Base-by-base conservation (phyloP, 2,113 vertebrate species). In the Hydropotes inermis region DNA sequence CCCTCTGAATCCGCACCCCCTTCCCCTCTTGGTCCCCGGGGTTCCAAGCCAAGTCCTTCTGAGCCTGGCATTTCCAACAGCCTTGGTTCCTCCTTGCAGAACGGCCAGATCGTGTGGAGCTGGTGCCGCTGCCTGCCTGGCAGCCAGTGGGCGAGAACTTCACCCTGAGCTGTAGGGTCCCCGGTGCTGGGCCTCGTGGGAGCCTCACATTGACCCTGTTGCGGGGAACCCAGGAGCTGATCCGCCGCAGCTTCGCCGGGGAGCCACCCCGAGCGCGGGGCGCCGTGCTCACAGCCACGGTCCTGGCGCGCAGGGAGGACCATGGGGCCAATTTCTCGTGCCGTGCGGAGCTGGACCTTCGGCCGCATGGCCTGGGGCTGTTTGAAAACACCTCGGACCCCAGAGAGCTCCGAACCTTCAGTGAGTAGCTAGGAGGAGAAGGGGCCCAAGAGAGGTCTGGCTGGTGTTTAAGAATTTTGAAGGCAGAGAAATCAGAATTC, bases 151-250 rank as follows among this genome's bases (percentile, higher is more conserved):
- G 97, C 15, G 94, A 98, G 57, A 98, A 98, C 94, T 98, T 98
- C 74, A 98, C 98, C 47, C 81, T 98, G 70, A 98, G 97, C 91
- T 98, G 98, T 28, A 91, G 98, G 79, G 98, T 98, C 17, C 98
- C 98, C 0, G 98, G 97, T 5, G 98, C 98, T 3, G 98, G 98
- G 33, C 98, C 98, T 27, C 97, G 98, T 13, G 97, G 60, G 57
- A 98, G 97, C 95, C 98, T 98, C 94, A 97, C 96, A 0, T 11
- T 98, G 81, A 97, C 95, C 78, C 58, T 98, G 23, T 84, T 98
- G 57, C 96, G 92, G 54, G 98, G 98, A 25, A 1, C 82, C 16
- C 96, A 96, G 79, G 97, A 98, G 61, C 95, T 98, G 89, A 96
- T 95, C 54, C 96, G 93, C 13, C 98, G 95, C 36, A 95, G 98